These are phyloP conservation scores for Ranitomeya imitator DNA, from an alignment of 2,113 vertebrate genomes.

Conservation along the genomic window DNA sequence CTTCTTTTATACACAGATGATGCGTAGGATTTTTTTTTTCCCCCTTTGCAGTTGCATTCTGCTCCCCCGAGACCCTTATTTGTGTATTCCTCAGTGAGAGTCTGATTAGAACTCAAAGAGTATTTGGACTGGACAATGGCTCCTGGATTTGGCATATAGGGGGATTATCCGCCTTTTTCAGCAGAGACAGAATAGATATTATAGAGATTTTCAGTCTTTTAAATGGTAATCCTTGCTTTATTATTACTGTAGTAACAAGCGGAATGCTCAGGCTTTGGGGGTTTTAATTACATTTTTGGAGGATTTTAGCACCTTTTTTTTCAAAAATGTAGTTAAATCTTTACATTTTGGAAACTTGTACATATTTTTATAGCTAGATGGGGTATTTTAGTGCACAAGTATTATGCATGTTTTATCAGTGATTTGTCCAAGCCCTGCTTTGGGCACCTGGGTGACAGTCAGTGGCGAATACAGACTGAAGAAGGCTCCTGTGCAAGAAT, in stretches of 20 bases:
- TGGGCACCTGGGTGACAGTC: too few species aligned
- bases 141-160: slow-evolving; percentile 24
- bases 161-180: slow-evolving; percentile 29
- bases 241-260: neutral
- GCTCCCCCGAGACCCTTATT: slow-evolving; percentile 22
- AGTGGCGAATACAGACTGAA: too few species aligned
- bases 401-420: too few species aligned
- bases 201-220: slow-evolving; percentile 28
- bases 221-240: slow-evolving; percentile 26
- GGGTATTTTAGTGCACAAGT: too few species aligned
- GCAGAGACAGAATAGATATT: slow-evolving; percentile 36
- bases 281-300: neutral
- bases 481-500: too few species aligned
- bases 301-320: neutral
- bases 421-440: too few species aligned
- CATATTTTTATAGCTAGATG: too few species aligned
- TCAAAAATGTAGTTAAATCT: neutral
- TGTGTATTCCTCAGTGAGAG: slow-evolving; percentile 49
- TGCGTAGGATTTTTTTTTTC: slow-evolving; percentile 13
- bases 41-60: slow-evolving; percentile 26
- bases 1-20: slow-evolving; percentile 54
- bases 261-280: neutral
- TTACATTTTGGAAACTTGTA: too few species aligned
- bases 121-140: slow-evolving; percentile 52
- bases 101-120: slow-evolving; percentile 37